Evolutionary conservation across 2,888 invertebrate species (phyloP), one percentile per base, ranked within the genome.

Genomic region (Hypercompe scribonia): DNA sequence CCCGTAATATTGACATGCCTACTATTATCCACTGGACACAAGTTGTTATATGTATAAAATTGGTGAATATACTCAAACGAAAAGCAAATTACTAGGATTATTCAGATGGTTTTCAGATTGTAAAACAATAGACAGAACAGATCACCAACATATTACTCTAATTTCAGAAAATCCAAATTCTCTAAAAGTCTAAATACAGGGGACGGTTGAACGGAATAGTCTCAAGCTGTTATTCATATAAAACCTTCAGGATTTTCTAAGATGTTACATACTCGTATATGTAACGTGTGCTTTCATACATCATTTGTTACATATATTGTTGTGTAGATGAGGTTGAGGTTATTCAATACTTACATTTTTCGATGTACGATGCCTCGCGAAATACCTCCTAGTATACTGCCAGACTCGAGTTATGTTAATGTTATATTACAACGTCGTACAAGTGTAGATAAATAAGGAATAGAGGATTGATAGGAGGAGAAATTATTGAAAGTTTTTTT

Each of bases 381-480:
- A 39, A 69, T 69, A 31, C 24, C 39, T 42, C 24, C 28, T 69
- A 31, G 39, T 61, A 36, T 61, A 28, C 61, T 61, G 61, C 58
- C 31, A 68, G 68, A 8, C 71, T 65, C 69, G 74, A 73, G 77
- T 70, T 70, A 65, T 65, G 36, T 39, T 79, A 79, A 77, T 79
- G 58, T 66, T 2, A 8, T 28, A 58, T 67, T 70, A 65, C 21
- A 24, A 65, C 33, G 50, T 54, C 21, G 31, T 21, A 28, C 15
- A 15, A 0, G 31, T 21, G 10, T 21, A 42, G 42, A 18, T 42
- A 21, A 42, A 18, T 36, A 65, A 7, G 10, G 3, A 42, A 65
- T 10, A 18, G 42, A 28, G 18, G 65, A 28, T 65, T 28, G n/a
- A n/a, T 4, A 36, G 24, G n/a, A n/a, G n/a, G 10, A 54, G n/a